Conservation (phyloP, 2,888 invertebrate genomes). For the Apamea crenata region DNA sequence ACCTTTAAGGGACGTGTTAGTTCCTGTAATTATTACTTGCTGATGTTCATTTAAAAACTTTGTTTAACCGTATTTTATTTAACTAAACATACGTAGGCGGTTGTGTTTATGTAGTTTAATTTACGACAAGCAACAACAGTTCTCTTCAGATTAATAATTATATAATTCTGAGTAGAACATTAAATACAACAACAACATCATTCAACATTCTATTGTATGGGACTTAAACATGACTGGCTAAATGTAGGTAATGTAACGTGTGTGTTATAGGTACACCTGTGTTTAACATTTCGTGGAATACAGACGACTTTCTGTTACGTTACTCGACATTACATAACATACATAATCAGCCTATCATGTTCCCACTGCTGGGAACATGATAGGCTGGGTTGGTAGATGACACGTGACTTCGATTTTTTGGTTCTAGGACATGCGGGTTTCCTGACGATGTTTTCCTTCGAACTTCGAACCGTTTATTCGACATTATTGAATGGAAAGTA, state of each 20-base stretch:
- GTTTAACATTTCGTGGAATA: too few species aligned
- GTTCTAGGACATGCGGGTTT: too few species aligned
- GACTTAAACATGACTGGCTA: neutral
- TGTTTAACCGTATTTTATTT: neutral
- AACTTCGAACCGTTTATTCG: too few species aligned
- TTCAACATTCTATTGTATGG: neutral
- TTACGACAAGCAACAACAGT: neutral
- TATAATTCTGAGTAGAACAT: neutral
- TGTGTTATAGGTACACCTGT: neutral
- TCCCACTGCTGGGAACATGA: too few species aligned
- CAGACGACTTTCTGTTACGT: too few species aligned
- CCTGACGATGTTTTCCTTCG: too few species aligned
- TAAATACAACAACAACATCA: neutral
- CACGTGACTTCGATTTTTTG: too few species aligned
- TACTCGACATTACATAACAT: too few species aligned
- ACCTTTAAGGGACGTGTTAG: neutral
- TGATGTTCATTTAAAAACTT: constrained; percentile 30
- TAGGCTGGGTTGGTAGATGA: too few species aligned
- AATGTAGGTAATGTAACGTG: too few species aligned
- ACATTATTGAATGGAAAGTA: too few species aligned
- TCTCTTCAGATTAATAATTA: neutral
- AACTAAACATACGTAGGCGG: neutral
- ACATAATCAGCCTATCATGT: too few species aligned
- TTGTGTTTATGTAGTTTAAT: neutral
- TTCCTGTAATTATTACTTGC: constrained; percentile 13